Evolutionary conservation across 2,888 invertebrate genomes (phyloP), one percentile per base, ranked within the genome.

Genomic region (Aphrophora alni): DNA sequence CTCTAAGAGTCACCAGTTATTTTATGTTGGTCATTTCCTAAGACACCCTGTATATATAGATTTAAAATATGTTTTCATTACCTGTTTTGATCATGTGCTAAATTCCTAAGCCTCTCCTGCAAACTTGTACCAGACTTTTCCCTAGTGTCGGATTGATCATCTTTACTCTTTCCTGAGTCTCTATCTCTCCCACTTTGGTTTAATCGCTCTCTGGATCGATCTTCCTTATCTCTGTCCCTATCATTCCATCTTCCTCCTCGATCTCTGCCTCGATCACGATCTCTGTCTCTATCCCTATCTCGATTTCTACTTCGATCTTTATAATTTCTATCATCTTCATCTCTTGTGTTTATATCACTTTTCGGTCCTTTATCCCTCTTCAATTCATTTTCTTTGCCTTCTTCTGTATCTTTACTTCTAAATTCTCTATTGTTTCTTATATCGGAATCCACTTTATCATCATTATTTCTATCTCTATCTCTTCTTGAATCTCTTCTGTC

Each of bases 331-430:
- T 76, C 82, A 33, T 82, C 84, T 24, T 80, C 76, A 71, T 87
- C 87, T 8, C 71, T 38, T 81, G 80, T 38, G 83, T 81, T 38
- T n/a, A n/a, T n/a, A n/a, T n/a, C n/a, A n/a, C n/a, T n/a, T n/a
- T n/a, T n/a, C 85, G 87, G n/a, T 86, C 86, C 73, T 85, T 86
- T 77, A 83, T 86, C 82, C 81, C 86, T 85, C 26, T 87, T 86
- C 8, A 87, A 84, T 75, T 87, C 87, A 25, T 82, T 85, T 28
- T 87, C 86, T 14, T 88, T 84, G 69, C 87, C 87, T 27, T 87
- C 87, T 17, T 86, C 85, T 21, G 84, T 82, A 51, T 87, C 86
- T 80, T 73, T 75, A 85, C 85, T 2, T 86, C 84, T 77, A 86
- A 27, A 70, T 24, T 81, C 81, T 70, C 78, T 78, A 21, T 59